These are phyloP conservation scores for Cyanoderma ruficeps DNA, from an alignment of 2,113 vertebrate genomes.

Conservation along the genomic window DNA sequence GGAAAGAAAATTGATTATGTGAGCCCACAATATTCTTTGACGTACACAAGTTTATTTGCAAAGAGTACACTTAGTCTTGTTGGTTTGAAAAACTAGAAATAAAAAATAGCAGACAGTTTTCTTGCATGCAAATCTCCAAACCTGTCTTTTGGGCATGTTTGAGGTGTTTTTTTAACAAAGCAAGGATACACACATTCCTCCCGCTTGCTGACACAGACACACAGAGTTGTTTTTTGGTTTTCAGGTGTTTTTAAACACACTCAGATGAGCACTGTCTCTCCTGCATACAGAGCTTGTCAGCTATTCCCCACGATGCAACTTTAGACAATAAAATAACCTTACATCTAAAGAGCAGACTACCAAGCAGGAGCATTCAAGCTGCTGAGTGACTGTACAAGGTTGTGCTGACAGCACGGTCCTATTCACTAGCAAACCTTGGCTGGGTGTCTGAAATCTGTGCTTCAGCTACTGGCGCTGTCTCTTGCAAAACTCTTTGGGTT, in stretches of 20 bases:
- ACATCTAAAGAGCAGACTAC: background rate
- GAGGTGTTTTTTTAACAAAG: background rate
- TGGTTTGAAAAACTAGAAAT: background rate
- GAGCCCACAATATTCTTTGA: background rate
- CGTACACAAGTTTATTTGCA: background rate
- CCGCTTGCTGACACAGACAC: rapidly evolving
- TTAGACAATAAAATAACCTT: background rate
- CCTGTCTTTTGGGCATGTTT: background rate
- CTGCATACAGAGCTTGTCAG: background rate
- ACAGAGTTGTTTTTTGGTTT: background rate
- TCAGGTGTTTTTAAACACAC: background rate
- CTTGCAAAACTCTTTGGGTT: background rate
- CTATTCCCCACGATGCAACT: background rate
- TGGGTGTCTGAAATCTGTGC: background rate
- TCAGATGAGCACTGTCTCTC: background rate
- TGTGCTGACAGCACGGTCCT: rapidly evolving
- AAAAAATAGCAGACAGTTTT: background rate
- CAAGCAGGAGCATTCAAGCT: background rate
- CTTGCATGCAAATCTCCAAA: background rate
- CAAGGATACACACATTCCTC: background rate
- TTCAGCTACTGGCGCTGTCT: background rate
- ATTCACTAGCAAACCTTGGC: background rate
- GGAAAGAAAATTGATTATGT: background rate
- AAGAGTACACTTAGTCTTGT: background rate
- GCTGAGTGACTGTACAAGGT: background rate